Base-by-base conservation (phyloP, 1,140 invertebrate species). In the Nilaparvata lugens region DNA sequence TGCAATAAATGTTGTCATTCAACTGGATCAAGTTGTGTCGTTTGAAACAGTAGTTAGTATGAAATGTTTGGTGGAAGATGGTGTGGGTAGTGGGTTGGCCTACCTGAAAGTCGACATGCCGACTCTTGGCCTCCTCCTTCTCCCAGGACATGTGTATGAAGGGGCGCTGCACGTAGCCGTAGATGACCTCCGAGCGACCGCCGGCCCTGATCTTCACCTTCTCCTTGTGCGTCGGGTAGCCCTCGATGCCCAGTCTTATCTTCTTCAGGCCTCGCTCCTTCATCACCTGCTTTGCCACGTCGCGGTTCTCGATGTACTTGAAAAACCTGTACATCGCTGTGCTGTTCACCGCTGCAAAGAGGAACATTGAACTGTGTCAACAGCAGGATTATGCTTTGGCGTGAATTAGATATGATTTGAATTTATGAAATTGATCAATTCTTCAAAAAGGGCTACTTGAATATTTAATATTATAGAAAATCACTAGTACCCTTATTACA, bases 141-240 rank as follows among this genome's bases (percentile, higher is more conserved):
- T 99, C 97, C 97, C 97, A 99, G 0, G 95, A 98, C 93, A 99
- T 97, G 67, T 97, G 93, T 48, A 99, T 93, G 73, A 99, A 99
- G 0, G 97, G 97, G n/a, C 97, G 79, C 72, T 99, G 97, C 0
- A 99, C 96, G 74, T 99, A 99, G 75, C 98, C 98, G 76, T 99
- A 99, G 64, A 89, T 87, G 0, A 98, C 97, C 79, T 95, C 92
- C 2, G 92, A 87, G 38, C 93, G 78, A 13, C 93, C 93, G 11
- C 93, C 92, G 0, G 94, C 89, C 18, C 95, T 79, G 69, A 89
- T 88, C 70, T 91, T 94, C 7, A 91, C 83, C 72, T 99, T 99
- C 72, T 99, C 97, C 71, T 98, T 99, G 76, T 99, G 95, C 1
- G 96, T 99, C 21, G 97, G 97, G 76, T 99, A 99, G 0, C 95